Conservation (phyloP, 2,113 vertebrate species). For the Solea solea region DNA sequence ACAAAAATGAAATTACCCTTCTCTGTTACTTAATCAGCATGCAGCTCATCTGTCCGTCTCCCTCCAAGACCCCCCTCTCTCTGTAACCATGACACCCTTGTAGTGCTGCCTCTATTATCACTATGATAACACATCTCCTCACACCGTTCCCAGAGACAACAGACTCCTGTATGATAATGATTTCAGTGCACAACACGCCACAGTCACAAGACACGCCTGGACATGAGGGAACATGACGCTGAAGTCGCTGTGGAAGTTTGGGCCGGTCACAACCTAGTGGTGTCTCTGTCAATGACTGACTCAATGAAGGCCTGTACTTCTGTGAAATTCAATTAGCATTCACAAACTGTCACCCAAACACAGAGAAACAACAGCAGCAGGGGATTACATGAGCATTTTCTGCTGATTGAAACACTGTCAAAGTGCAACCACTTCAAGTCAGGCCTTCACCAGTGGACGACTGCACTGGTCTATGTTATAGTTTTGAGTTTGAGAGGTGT, state of each 20-base stretch:
- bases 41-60: constrained; percentile 19
- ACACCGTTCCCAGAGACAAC: background rate
- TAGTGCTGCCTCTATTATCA: constrained; percentile 29
- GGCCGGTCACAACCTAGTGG: constrained; percentile 56
- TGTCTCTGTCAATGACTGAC: constrained; percentile 40
- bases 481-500: too few species aligned
- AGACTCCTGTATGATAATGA: constrained; percentile 2
- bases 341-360: constrained; percentile 8
- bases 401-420: background rate
- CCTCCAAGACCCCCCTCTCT: background rate
- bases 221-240: constrained; percentile 13
- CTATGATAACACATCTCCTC: constrained; percentile 21
- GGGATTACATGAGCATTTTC: background rate
- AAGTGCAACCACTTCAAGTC: background rate
- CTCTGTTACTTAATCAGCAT: constrained; percentile 9
- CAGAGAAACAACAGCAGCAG: background rate
- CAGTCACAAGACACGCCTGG: constrained; percentile 46
- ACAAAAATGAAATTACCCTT: constrained; percentile 7
- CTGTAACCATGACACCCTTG: constrained; percentile 39
- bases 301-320: constrained; percentile 47
- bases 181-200: background rate
- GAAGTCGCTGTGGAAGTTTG: constrained; percentile 27
- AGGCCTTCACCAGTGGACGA: too few species aligned
- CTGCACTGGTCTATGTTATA: too few species aligned
- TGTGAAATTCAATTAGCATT: constrained; percentile 62